Base-by-base conservation (phyloP, 2,797 vertebrate genomes). In the Sandelia bainsii region DNA sequence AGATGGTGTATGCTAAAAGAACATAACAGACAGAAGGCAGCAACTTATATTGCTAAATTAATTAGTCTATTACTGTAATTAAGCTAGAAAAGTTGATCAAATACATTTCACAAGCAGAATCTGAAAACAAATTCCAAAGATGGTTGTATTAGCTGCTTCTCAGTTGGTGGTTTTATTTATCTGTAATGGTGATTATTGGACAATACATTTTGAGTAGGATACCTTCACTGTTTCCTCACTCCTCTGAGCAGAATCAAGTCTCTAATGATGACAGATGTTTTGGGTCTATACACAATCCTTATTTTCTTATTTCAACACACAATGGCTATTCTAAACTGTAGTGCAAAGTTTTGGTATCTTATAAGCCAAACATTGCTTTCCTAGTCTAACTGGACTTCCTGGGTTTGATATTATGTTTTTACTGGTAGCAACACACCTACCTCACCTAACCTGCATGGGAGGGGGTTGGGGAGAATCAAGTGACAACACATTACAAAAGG, bases 321-420 rank as follows among this genome's bases (percentile, higher is more conserved):
- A 40, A 40, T 13, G 39, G 6, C 4, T 29, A 29, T 46, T 46
- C n/a, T n/a, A n/a, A 20, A 46, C 19, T 20, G 8, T 46, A 9
- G 42, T 19, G 16, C 8, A n/a, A 6, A n/a, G 44, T 20, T 48
- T 48, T 48, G 8, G n/a, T 20, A 20, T 48, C 45, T 48, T n/a
- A n/a, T n/a, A n/a, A n/a, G 3, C 45, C 45, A 20, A 48, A 48
- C 8, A 19, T 20, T 2, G 2, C 16, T 10, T n/a, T n/a, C 42
- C 42, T 44, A 44, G 16, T 45, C 42, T 19, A 46, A 46, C n/a
- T 48, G n/a, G n/a, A 48, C 46, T 22, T 64, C 9, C 51, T 69
- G 37, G n/a, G 42, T 71, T 54, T 22, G 12, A 46, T 64, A 56
- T 54, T 17, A 60, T 72, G 44, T 14, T 66, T 64, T 10, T 63